phyloP scores from a whole-genome alignment of 2,888 invertebrate species.

The Erpobdella octoculata region DNA sequence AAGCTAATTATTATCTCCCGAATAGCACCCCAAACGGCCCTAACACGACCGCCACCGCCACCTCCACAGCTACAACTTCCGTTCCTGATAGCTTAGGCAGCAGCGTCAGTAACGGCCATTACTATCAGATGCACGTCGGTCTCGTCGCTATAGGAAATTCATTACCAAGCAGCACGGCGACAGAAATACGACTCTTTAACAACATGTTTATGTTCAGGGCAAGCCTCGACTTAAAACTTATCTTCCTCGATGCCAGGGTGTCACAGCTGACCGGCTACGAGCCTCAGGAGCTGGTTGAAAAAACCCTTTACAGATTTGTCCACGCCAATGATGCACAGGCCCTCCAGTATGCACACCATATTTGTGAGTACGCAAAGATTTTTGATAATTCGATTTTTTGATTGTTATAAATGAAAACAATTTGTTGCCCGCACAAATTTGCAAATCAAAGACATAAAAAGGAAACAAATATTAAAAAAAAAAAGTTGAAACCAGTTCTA shows the following conservation, averaged over 20 bases:
- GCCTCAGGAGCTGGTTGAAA: slow-evolving; percentile 91
- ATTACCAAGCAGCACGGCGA: slow-evolving; percentile 27
- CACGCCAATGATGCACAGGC: slow-evolving; percentile 80
- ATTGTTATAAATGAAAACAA: background rate
- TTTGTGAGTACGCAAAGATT: slow-evolving; percentile 68
- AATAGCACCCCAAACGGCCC: background rate
- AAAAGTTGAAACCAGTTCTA: no score
- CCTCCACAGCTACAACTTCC: background rate
- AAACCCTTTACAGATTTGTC: slow-evolving; percentile 89
- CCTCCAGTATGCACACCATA: slow-evolving; percentile 81
- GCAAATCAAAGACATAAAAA: background rate
- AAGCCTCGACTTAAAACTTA: slow-evolving; percentile 70
- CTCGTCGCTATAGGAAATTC: slow-evolving; percentile 32
- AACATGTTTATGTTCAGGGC: slow-evolving; percentile 33
- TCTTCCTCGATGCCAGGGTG: slow-evolving; percentile 88
- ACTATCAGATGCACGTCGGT: slow-evolving; percentile 25
- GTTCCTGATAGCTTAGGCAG: background rate
- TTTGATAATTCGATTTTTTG: background rate
- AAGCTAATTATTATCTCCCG: background rate
- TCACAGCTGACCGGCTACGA: slow-evolving; percentile 88
- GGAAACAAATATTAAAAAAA: no score
- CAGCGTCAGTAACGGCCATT: background rate
- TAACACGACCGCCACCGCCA: background rate
- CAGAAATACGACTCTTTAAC: slow-evolving; percentile 28
- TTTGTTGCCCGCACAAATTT: background rate